Percentiles rank a stretch among this genome's conserved stretches.
These are phyloP conservation scores for Amblyraja radiata DNA, from an alignment of 2,797 vertebrate species.

Conservation along the genomic window DNA sequence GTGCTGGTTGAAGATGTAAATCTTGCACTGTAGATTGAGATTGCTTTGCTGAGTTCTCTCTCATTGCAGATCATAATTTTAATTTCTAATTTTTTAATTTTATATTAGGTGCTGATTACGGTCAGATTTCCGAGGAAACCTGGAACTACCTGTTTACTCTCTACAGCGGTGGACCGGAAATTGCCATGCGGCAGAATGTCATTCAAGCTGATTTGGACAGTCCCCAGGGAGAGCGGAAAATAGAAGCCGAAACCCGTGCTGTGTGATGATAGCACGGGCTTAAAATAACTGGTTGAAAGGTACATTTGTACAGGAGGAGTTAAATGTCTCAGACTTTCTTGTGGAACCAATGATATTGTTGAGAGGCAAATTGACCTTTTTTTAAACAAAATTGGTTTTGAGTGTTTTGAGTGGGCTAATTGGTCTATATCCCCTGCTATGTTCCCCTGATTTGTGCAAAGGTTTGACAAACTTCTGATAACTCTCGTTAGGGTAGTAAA, in stretches of 20 bases:
- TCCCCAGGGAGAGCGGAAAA: slow-evolving; percentile 85
- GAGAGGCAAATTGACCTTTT: not conserved
- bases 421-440: no score
- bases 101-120: slow-evolving; percentile 82
- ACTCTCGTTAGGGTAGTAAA: not conserved
- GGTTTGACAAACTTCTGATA: not conserved
- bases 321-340: not conserved
- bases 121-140: slow-evolving; percentile 95
- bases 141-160: slow-evolving; percentile 83
- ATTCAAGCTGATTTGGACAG: slow-evolving; percentile 67
- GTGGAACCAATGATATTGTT: not conserved
- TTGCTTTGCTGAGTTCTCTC: not conserved
- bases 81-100: not conserved
- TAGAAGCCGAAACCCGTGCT: slow-evolving; percentile 86
- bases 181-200: slow-evolving; percentile 81
- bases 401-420: not conserved
- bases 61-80: not conserved
- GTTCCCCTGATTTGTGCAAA: not conserved
- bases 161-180: slow-evolving; percentile 86
- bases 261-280: slow-evolving; percentile 57
- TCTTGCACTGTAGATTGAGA: not conserved
- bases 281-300: slow-evolving; percentile 28
- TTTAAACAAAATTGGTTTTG: not conserved
- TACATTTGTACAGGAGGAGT: not conserved
- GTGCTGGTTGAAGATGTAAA: no score